phyloP scores from a whole-genome alignment of 2,113 vertebrate species.

The Passer domesticus region DNA sequence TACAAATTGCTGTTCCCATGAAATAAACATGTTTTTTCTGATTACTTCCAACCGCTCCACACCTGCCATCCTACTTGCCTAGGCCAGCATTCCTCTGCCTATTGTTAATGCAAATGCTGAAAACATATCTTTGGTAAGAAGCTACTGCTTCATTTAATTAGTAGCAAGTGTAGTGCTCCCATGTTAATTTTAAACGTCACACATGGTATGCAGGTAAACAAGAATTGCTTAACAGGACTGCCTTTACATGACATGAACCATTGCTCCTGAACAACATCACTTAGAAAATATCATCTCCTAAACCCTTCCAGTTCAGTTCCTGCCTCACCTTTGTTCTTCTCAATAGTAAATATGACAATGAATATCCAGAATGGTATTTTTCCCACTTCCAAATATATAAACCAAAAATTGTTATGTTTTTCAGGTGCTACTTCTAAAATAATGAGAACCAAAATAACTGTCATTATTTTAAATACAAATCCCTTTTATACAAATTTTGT shows the following conservation, averaged over 20 bases:
- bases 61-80: not conserved
- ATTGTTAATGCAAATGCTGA: not conserved
- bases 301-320: not conserved
- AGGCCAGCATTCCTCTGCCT: not conserved
- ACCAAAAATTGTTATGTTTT: not conserved
- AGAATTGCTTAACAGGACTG: not conserved
- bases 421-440: not conserved
- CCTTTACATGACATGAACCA: not conserved
- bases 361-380: not conserved
- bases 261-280: not conserved
- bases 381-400: not conserved
- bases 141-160: not conserved
- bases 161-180: not conserved
- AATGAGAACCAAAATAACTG: not conserved
- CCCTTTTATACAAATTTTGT: not conserved
- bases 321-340: not conserved
- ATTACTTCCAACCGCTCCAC: not conserved
- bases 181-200: not conserved
- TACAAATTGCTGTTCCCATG: not conserved
- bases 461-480: not conserved
- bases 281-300: not conserved
- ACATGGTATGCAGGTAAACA: not conserved
- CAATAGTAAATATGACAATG: not conserved
- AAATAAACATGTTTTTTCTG: constrained; percentile 32
- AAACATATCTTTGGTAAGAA: not conserved